Base-by-base conservation (phyloP, 1,140 invertebrate genomes). In the Probaryconus sp. region DNA sequence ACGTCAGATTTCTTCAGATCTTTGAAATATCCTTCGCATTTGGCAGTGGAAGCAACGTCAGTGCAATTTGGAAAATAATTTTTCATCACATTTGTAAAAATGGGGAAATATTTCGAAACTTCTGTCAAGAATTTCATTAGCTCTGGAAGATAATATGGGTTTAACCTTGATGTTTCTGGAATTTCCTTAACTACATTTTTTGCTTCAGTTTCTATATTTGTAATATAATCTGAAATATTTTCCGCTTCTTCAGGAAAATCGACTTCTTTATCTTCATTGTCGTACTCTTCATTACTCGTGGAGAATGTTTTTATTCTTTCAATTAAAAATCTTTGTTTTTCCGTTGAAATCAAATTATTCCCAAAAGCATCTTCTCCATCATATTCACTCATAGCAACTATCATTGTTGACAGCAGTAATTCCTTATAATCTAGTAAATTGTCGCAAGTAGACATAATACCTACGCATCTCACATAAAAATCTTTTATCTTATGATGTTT, bases 401-500 rank as follows among this genome's bases (percentile, higher is more conserved):
- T 18, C 7, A 48, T 10, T 3, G 40, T n/a, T 5, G 17, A 9
- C 6, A 10, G 2, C 10, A 53, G 6, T 2, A 45, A 1, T 18
- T 28, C 9, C 33, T 28, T 16, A 14, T 55, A 65, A 7, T 55
- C n/a, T 9, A 17, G 9, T 1, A 16, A 21, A 3, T 16, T 47
- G 1, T 30, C 11, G n/a, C 11, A 60, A 13, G 33, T 43, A 17
- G 31, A 14, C 28, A 61, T 24, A 4, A 63, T 13, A 10, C 47
- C 51, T 13, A 74, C 16, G 35, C 55, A 65, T 4, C 71, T 18
- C 9, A 65, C 53, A 35, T 38, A 77, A 64, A 77, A 77, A 50
- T 73, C 60, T 42, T 77, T 74, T 10, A 64, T 6, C 11, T 28
- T 11, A 1, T 7, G 9, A 10, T 7, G 7, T 24, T 60, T 56